Evolutionary conservation across 2,797 vertebrate genomes (phyloP), one percentile per base, ranked within the genome.

Genomic region (Spinibarbus caldwelli): DNA sequence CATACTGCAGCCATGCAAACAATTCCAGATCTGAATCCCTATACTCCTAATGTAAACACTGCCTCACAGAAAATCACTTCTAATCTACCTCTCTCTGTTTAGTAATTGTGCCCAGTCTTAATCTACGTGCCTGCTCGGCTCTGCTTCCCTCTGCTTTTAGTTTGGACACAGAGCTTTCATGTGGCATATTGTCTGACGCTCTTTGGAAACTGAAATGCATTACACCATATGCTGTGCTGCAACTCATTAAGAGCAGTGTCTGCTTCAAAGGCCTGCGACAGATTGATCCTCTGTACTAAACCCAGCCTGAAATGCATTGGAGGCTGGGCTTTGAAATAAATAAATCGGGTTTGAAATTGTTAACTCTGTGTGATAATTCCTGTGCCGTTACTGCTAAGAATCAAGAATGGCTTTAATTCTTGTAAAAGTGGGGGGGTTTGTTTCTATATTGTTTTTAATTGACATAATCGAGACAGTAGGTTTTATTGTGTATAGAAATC

Each of bases 231-330:
- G 90, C 83, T 86, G 80, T 83, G 86, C 90, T 91, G 90, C 85
- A 90, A 90, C 87, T 86, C 89, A 91, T 91, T 92, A 91, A 85
- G 77, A 68, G 83, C 82, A 85, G 87, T 89, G 88, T 90, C 89
- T 92, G 89, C 89, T 88, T 91, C 90, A 90, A 90, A 90, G 89
- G 80, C 68, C 82, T 82, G 79, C 85, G 86, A 88, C 84, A 92
- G 91, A 91, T 90, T 91, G 89, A 90, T 92, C 89, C 89, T 86
- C 88, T 87, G 85, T 80, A 62, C 88, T 88, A 88, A 90, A 82
- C 88, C 83, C 52, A 64, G 88, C 64, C 86, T 87, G 84, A 90
- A 88, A 89, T 88, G 85, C 89, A 89, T 85, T 84, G 85, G 83
- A 89, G 85, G 85, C 80, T 78, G 88, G 83, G 85, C 86, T 90